phyloP scores from a whole-genome alignment of 2,888 invertebrate species.

The Eupithecia subfuscata region DNA sequence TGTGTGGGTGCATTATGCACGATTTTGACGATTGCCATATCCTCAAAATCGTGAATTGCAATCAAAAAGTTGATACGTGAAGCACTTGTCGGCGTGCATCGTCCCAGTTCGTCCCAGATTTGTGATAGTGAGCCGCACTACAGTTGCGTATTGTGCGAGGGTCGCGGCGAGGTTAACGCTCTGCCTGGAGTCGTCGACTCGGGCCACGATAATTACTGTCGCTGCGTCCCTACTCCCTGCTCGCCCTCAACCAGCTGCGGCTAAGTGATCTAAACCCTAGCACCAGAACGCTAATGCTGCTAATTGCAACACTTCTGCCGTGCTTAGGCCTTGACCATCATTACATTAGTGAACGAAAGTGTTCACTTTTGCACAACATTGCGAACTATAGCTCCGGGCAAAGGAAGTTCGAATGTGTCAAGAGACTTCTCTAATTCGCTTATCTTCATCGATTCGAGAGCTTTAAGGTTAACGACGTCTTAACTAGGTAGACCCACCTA shows the following conservation, averaged over 20 bases:
- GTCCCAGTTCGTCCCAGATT: conserved; percentile 69
- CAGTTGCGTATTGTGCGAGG: conserved; percentile 76
- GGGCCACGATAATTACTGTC: conserved; percentile 79
- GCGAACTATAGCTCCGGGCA: neutral
- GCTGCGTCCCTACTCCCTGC: conserved; percentile 68
- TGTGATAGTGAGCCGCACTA: conserved; percentile 67
- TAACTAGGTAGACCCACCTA: conserved; percentile 49
- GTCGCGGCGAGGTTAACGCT: conserved; percentile 77
- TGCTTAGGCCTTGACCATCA: conserved; percentile 40
- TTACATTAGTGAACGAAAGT: conserved; percentile 32
- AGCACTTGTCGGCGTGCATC: conserved; percentile 48
- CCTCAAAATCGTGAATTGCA: conserved; percentile 49
- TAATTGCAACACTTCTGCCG: conserved; percentile 59
- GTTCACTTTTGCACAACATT: conserved; percentile 12
- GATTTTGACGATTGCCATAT: conserved; percentile 41
- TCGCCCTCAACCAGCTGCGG: conserved; percentile 55
- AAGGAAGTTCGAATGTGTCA: conserved; percentile 26
- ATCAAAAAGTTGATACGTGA: conserved; percentile 51
- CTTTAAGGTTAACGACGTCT: conserved; percentile 63
- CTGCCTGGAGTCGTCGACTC: conserved; percentile 80
- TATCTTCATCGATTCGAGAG: conserved; percentile 53
- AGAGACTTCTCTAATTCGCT: conserved; percentile 38
- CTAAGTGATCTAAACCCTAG: conserved; percentile 47
- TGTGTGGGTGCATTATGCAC: conserved; percentile 24
- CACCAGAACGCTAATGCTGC: conserved; percentile 50